Percentiles rank a stretch among this genome's conserved stretches.
Evolutionary conservation across 1,140 invertebrate species (phyloP).

Genomic region (Macrosteles quadrilineatus): DNA sequence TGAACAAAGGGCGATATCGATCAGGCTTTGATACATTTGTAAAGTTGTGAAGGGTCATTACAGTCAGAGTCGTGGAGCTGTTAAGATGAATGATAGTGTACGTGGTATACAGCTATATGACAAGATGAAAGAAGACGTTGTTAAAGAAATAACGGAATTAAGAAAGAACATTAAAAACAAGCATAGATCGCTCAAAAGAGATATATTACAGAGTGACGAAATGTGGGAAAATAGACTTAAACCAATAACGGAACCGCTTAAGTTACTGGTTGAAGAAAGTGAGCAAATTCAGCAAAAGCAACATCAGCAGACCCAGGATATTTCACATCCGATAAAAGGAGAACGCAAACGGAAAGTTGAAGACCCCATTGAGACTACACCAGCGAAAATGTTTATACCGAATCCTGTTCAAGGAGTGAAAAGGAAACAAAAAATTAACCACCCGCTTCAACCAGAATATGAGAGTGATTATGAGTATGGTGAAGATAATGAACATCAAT

Average conservation of each 20-base stretch:
- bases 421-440: background rate
- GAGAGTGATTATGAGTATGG: slow-evolving; percentile 16
- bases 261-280: too few relatives aligned
- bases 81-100: slow-evolving; percentile 13
- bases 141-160: background rate
- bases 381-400: background rate
- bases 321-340: too few relatives aligned
- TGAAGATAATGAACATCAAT: background rate
- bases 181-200: slow-evolving; percentile 28
- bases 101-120: too few relatives aligned
- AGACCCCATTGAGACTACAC: background rate
- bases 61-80: background rate
- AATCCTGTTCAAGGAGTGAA: background rate
- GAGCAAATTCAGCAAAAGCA: too few relatives aligned
- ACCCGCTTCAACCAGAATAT: background rate
- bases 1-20: slow-evolving; percentile 44
- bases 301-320: too few relatives aligned
- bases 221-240: slow-evolving; percentile 28
- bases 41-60: slow-evolving; percentile 1
- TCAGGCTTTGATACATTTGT: slow-evolving; percentile 20
- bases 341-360: background rate
- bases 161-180: slow-evolving; percentile 29
- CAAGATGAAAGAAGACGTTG: slow-evolving; percentile 11
- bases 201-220: slow-evolving; percentile 21
- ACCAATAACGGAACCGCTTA: slow-evolving; percentile 8